phyloP scores from a whole-genome alignment of 2,888 invertebrate species.

The Parnassius orleans region DNA sequence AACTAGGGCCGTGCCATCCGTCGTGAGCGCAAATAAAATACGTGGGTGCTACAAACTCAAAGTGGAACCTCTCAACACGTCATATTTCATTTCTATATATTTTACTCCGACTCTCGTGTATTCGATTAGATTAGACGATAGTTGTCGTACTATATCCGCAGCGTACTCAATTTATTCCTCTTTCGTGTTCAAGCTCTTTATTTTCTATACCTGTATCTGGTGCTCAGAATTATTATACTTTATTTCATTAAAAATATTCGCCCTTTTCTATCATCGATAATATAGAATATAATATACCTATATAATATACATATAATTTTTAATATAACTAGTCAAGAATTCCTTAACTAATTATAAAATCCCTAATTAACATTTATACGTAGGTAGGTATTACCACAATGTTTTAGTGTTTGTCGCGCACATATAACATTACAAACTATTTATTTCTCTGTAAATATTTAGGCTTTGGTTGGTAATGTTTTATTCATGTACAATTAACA shows the following conservation, averaged over 20 bases:
- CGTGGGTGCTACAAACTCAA: slow-evolving; percentile 33
- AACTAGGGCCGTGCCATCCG: slow-evolving; percentile 28
- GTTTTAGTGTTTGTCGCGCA: no score
- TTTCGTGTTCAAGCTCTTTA: slow-evolving; percentile 32
- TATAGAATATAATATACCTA: no score
- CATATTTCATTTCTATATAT: slow-evolving; percentile 42
- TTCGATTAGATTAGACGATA: slow-evolving; percentile 43
- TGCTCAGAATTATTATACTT: neutral
- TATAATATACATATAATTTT: slow-evolving; percentile 6
- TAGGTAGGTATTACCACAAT: no score
- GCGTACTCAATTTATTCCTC: slow-evolving; percentile 38
- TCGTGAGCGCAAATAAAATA: slow-evolving; percentile 36
- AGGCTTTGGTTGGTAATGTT: no score
- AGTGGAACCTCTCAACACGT: slow-evolving; percentile 41
- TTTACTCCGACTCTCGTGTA: slow-evolving; percentile 37
- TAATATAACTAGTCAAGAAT: neutral
- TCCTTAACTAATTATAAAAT: no score
- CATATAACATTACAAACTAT: no score
- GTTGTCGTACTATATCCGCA: slow-evolving; percentile 36
- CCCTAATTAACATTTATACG: no score
- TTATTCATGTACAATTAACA: no score
- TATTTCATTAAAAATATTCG: slow-evolving; percentile 9
- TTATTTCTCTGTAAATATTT: no score
- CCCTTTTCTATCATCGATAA: slow-evolving; percentile 3
- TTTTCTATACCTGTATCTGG: slow-evolving; percentile 26